Evolutionary conservation across 2,888 invertebrate genomes (phyloP).

Genomic region (Celastrina argiolus): DNA sequence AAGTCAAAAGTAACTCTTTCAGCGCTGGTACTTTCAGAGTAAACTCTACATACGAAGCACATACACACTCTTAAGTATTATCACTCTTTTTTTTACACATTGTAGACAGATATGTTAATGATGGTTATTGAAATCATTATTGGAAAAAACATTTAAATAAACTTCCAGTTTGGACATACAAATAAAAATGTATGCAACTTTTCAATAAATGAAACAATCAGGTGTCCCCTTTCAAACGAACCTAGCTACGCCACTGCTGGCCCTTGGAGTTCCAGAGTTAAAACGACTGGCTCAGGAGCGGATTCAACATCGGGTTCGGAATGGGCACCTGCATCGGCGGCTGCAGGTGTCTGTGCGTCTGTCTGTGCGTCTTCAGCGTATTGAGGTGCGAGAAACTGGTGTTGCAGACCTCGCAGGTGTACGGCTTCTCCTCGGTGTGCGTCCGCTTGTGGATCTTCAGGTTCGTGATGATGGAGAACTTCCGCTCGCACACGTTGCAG

Average conservation of each 20-base stretch:
- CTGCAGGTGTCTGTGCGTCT: neutral
- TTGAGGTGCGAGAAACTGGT: neutral
- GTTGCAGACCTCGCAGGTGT: constrained; percentile 16
- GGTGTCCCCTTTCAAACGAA: neutral
- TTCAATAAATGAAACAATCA: neutral
- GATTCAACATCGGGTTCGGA: neutral
- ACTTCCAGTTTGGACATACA: neutral
- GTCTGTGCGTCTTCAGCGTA: constrained; percentile 8
- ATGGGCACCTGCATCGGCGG: neutral
- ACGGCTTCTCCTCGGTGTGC: constrained; percentile 1
- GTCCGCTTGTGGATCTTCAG: constrained; percentile 18
- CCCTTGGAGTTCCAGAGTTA: constrained; percentile 2
- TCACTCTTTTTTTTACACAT: too few species aligned
- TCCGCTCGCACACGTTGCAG: neutral
- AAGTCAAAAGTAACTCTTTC: too few species aligned
- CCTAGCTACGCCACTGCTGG: constrained; percentile 11
- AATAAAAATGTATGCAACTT: neutral
- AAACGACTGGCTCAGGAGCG: constrained; percentile 4
- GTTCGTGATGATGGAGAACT: constrained; percentile 18
- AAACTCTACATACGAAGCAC: too few species aligned
- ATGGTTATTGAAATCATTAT: too few species aligned
- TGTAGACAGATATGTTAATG: too few species aligned
- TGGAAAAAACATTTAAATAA: too few species aligned
- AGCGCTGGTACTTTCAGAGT: too few species aligned
- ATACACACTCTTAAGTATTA: too few species aligned